Evolutionary conservation across 1,140 invertebrate species (phyloP), one percentile per base, ranked within the genome.

Genomic region (Drosophila parvula): DNA sequence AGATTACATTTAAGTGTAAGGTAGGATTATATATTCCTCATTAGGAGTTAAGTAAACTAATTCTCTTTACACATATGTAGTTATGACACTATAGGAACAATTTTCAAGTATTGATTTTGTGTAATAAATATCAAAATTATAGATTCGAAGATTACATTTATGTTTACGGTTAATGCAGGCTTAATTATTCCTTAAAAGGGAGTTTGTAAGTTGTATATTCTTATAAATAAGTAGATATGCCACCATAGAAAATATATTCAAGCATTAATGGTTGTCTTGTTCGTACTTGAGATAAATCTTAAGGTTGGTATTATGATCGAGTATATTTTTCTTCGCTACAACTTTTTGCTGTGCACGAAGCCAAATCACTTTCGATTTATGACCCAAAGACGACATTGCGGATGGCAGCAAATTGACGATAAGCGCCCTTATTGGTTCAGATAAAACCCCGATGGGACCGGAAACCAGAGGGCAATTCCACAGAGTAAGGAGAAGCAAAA

Each of bases 341-440:
- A 44, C 38, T 44, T 57, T 44, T 57, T 14, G 4, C 22, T 58
- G 53, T 58, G 28, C 40, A 40, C 7, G 7, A 38, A 36, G 45
- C 74, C 63, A 58, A 78, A 78, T 83, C 84, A 74, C 79, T 74
- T 88, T 77, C 68, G 43, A 79, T 88, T 86, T 83, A 80, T 80
- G 79, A 73, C 53, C 48, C 69, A 16, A 41, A 41, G 58, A 50
- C 36, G 58, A 51, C 63, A 50, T 27, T 70, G 61, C 38, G 51
- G 45, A 32, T 60, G 30, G 44, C 45, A 56, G 40, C 56, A 58
- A 40, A 48, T 62, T 60, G 76, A 70, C 79, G 83, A 86, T 86
- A 88, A 88, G 75, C 76, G 67, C 67, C 53, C 55, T 73, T 73
- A 36, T 59, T 32, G 69, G 69, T 48, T 71, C 69, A 71, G 81